phyloP scores from a whole-genome alignment of 1,140 invertebrate genomes.

The Lamellibrachia luymesi region DNA sequence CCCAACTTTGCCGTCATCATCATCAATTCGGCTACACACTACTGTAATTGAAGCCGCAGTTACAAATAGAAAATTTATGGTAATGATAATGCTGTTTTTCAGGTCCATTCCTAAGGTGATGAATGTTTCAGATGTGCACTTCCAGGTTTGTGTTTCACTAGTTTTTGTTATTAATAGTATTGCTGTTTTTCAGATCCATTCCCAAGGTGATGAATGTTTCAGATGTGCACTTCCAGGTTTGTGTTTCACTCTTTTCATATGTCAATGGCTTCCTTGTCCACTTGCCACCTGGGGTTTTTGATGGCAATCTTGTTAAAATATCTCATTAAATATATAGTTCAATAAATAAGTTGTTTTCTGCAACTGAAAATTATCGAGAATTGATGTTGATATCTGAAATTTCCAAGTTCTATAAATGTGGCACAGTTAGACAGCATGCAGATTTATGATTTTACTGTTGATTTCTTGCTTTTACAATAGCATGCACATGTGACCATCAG shows the following conservation, averaged over 20 bases:
- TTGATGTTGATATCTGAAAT: too few species aligned
- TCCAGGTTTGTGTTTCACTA: constrained; percentile 48
- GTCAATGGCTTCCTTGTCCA: not conserved
- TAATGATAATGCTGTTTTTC: constrained; percentile 25
- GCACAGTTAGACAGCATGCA: too few species aligned
- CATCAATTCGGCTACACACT: too few species aligned
- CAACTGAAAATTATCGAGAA: not conserved
- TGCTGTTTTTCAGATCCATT: constrained; percentile 34
- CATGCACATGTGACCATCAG: too few species aligned
- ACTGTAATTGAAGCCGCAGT: too few species aligned
- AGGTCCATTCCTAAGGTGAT: constrained; percentile 31
- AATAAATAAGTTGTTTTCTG: not conserved
- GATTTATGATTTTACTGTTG: too few species aligned
- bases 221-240: constrained; percentile 60
- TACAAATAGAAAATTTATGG: too few species aligned
- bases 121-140: constrained; percentile 54
- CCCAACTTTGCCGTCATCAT: too few species aligned
- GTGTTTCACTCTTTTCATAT: constrained; percentile 12
- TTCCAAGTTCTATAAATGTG: too few species aligned
- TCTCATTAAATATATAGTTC: not conserved
- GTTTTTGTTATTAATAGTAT: too few species aligned
- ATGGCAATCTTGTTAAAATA: not conserved
- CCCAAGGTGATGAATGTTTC: constrained; percentile 20
- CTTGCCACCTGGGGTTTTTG: not conserved
- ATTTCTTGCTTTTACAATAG: too few species aligned